Base-by-base conservation (phyloP, 2,888 invertebrate species). In the Euplexia lucipara region DNA sequence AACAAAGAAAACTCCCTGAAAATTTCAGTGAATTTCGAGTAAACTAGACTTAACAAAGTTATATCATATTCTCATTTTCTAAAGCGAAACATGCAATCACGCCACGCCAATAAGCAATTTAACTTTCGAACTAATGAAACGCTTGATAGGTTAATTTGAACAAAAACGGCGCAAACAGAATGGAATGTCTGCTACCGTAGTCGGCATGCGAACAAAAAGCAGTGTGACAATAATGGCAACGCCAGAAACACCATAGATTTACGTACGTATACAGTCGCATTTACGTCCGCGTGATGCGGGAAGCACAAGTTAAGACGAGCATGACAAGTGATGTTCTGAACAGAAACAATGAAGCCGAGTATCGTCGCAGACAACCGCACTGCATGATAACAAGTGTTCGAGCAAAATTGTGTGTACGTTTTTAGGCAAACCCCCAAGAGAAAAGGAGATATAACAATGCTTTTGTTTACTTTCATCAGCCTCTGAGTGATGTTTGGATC, bases 381-480 rank as follows among this genome's bases (percentile, higher is more conserved):
- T 68, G 76, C 76, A 81, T 58, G 77, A 80, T 82, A 84, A 82
- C 83, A 86, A 84, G 86, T 81, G 80, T 80, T 83, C 75, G 64
- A 73, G 74, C 71, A 68, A 84, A 81, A 87, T 84, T 84, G 81
- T 85, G 79, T 84, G 78, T 81, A 74, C 78, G 78, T 85, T 86
- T 86, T 85, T 81, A 84, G 83, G 82, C 66, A 83, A 78, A 78
- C 56, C 73, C 72, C 76, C 72, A 47, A 75, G 78, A 70, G 82
- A 75, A 70, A 79, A 80, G 76, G 79, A 81, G 78, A 79, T 82
- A 77, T 84, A 84, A 86, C 86, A 84, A 86, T 81, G 83, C 79
- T 77, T 76, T 83, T 86, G 87, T 86, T 84, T 86, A 84, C 85
- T 85, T 83, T 86, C 84, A 83, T 83, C 86, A 83, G 71, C 34